These are phyloP conservation scores for Xestia ashworthii DNA, from an alignment of 2,888 invertebrate species.

Conservation along the genomic window DNA sequence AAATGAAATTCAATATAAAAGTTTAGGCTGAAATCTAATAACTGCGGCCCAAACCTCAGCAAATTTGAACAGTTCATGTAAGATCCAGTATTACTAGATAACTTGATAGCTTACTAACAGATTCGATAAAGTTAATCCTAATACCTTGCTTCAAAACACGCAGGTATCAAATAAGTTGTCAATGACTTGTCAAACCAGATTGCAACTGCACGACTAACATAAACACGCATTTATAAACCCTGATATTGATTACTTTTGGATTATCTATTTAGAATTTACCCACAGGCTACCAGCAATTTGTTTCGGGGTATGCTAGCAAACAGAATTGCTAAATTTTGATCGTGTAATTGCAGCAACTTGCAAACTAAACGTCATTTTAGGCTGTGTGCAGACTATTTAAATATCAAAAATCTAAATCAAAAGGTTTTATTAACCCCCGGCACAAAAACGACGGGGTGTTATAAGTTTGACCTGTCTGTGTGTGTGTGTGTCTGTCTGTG, in stretches of 20 bases:
- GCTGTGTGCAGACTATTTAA: not conserved
- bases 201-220: conserved; percentile 15
- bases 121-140: not conserved
- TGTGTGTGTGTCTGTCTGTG: too few relatives aligned
- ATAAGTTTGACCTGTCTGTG: too few relatives aligned
- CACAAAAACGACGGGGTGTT: too few relatives aligned
- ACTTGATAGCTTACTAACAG: not conserved
- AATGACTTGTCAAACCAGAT: conserved; percentile 1
- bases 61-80: not conserved
- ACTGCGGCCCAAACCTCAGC: not conserved
- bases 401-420: not conserved
- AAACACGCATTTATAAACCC: conserved; percentile 9
- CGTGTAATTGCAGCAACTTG: conserved; percentile 23
- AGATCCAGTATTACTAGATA: not conserved
- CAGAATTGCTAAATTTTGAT: conserved; percentile 38
- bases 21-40: not conserved
- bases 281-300: conserved; percentile 28
- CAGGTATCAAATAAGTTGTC: conserved; percentile 18
- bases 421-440: not conserved
- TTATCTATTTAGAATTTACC: conserved; percentile 54
- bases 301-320: conserved; percentile 30
- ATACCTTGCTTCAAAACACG: not conserved
- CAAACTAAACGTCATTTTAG: not conserved
- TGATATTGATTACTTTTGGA: conserved; percentile 44
- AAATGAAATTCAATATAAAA: too few relatives aligned